Percentiles rank a stretch among this genome's conserved stretches.
phyloP scores from a whole-genome alignment of 2,797 vertebrate species.

The Xiphorhynchus erythropygius region DNA sequence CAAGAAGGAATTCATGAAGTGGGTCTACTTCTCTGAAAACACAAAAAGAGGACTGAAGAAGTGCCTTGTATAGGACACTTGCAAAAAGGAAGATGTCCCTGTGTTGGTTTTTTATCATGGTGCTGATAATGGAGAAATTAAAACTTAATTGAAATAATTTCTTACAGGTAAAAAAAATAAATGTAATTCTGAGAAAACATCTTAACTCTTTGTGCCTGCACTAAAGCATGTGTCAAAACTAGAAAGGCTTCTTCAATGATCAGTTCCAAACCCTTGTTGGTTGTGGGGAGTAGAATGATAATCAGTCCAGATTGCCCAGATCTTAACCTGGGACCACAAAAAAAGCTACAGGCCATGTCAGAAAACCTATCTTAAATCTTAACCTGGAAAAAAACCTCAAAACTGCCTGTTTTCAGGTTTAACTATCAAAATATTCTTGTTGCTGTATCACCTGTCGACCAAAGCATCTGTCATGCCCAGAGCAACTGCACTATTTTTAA shows the following conservation, averaged over 20 bases:
- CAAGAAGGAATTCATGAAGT: not conserved
- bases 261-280: not conserved
- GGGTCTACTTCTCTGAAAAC: not conserved
- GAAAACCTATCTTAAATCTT: not conserved
- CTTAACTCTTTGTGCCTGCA: not conserved
- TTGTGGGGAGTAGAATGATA: not conserved
- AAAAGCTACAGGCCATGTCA: not conserved
- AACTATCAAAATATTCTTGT: not conserved
- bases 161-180: not conserved
- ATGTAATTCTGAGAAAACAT: not conserved
- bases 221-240: not conserved
- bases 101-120: accelerated
- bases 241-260: not conserved
- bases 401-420: not conserved
- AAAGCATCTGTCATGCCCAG: not conserved
- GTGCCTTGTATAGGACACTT: not conserved
- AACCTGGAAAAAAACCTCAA: not conserved
- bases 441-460: not conserved
- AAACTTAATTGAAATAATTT: not conserved
- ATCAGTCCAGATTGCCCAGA: not conserved
- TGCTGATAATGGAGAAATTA: not conserved
- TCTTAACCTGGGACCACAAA: not conserved
- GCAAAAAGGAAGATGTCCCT: not conserved
- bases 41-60: not conserved
- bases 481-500: not conserved